Percentiles rank a stretch among this genome's conserved stretches.
phyloP scores from a whole-genome alignment of 2,113 vertebrate species.

The Aythya baeri region DNA sequence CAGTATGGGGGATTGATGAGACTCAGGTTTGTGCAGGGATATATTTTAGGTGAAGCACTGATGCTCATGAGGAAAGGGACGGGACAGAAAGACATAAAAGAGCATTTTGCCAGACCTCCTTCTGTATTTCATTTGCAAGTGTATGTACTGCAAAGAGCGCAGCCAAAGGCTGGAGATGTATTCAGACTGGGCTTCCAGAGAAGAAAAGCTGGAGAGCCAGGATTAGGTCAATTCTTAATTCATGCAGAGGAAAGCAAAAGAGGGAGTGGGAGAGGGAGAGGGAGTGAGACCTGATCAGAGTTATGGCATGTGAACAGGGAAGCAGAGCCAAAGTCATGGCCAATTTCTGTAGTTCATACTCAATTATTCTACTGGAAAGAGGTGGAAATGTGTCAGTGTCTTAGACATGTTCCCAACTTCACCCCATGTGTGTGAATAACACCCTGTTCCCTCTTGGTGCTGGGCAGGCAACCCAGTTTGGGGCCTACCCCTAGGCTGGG shows the following conservation, averaged over 20 bases:
- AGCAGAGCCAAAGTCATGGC: neutral
- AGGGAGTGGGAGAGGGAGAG: neutral
- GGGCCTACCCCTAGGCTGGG: neutral
- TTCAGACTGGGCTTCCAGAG: neutral
- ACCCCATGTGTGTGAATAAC: neutral
- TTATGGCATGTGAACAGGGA: neutral
- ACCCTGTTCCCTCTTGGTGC: fast-evolving
- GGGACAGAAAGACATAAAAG: neutral
- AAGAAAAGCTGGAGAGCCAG: neutral
- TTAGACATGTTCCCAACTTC: neutral
- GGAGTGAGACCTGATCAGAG: neutral
- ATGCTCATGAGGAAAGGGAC: neutral
- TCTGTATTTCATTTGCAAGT: neutral
- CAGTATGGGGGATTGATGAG: neutral
- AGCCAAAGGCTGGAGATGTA: neutral
- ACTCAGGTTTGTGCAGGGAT: neutral
- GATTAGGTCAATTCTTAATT: neutral
- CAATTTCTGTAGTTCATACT: neutral
- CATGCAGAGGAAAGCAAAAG: neutral
- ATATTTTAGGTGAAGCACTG: neutral
- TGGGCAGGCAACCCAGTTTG: fast-evolving
- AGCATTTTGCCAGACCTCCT: neutral
- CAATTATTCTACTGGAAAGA: neutral
- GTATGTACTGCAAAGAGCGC: neutral
- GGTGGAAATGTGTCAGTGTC: neutral